Evolutionary conservation across 2,888 invertebrate genomes (phyloP).

Genomic region (Drosophila kanekoi): DNA sequence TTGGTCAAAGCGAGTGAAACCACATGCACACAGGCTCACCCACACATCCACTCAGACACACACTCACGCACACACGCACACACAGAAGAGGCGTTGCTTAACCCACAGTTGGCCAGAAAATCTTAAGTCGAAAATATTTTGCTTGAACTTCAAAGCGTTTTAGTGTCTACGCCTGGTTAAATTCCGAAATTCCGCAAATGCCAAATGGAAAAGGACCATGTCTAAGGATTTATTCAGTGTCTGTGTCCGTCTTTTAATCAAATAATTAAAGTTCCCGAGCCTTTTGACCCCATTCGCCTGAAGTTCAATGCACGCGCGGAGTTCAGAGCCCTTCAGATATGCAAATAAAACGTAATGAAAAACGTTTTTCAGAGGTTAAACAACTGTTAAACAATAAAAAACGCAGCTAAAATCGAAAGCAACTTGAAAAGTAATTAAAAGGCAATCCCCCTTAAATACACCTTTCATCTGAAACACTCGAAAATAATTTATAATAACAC

Average conservation of each 20-base stretch:
- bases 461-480: not conserved
- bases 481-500: conserved; percentile 35
- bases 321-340: conserved; percentile 46
- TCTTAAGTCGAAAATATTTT: conserved; percentile 20
- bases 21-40: not conserved
- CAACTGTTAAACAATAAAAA: conserved; percentile 17
- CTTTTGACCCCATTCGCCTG: conserved; percentile 1
- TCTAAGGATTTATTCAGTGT: not conserved
- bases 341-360: conserved; percentile 31
- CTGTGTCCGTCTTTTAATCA: conserved; percentile 3
- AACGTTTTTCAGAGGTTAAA: conserved; percentile 12
- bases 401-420: conserved; percentile 26
- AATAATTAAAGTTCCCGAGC: conserved; percentile 21
- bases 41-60: not conserved
- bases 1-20: conserved; percentile 15
- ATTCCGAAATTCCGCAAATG: conserved; percentile 25
- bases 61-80: not conserved
- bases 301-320: conserved; percentile 25
- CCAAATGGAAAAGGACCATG: not conserved
- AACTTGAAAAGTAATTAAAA: conserved; percentile 29
- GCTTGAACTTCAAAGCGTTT: conserved; percentile 45
- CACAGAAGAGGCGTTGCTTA: conserved; percentile 1
- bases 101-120: not conserved
- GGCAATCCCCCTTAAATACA: not conserved
- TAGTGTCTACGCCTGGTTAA: conserved; percentile 26